Evolutionary conservation across 1,140 invertebrate genomes (phyloP).

Genomic region (Palaemon carinicauda): DNA sequence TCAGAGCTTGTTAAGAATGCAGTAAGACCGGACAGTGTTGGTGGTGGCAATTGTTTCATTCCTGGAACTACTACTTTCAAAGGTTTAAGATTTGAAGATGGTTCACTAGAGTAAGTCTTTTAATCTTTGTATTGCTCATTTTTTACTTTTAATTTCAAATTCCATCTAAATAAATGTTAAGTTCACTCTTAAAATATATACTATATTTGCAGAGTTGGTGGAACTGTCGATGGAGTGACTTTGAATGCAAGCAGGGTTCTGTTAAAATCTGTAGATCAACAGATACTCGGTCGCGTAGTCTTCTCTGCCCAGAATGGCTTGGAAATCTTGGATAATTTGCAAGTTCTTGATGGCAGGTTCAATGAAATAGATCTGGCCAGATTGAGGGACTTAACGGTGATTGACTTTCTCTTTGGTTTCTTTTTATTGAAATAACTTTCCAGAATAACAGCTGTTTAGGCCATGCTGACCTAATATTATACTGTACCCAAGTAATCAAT

Average conservation of each 20-base stretch:
- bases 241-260: not conserved
- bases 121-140: not conserved
- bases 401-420: no score
- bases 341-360: constrained; percentile 3
- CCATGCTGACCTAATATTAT: no score
- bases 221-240: constrained; percentile 8
- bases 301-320: not conserved
- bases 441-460: no score
- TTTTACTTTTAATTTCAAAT: not conserved
- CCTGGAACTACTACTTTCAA: constrained; percentile 8
- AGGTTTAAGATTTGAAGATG: not conserved
- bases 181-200: no score
- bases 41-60: not conserved
- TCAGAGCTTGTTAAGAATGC: not conserved
- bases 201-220: not conserved
- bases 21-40: not conserved
- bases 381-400: not conserved
- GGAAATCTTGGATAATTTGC: not conserved
- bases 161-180: no score
- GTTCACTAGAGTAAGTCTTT: not conserved
- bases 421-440: no score
- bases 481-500: no score
- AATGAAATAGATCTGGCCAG: not conserved
- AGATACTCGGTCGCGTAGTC: not conserved
- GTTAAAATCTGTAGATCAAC: not conserved